These are phyloP conservation scores for Cavia aperea DNA, from an alignment of 2,113 vertebrate species.

Conservation along the genomic window DNA sequence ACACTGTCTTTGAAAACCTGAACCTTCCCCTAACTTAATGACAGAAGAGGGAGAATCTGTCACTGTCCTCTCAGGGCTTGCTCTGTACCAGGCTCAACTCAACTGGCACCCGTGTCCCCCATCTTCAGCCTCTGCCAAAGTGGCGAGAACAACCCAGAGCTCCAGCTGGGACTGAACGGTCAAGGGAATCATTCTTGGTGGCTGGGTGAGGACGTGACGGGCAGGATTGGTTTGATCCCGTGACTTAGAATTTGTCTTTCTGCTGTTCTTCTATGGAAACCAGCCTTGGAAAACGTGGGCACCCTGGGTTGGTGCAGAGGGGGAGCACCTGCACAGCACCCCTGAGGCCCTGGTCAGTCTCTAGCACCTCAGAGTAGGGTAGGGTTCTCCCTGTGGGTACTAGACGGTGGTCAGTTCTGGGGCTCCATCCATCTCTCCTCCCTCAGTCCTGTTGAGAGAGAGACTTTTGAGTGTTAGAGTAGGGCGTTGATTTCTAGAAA, in stretches of 20 bases:
- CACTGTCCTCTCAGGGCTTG: too few species aligned
- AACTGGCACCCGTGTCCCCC: accelerated
- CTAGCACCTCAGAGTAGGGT: neutral
- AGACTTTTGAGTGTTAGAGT: neutral
- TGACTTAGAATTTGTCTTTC: neutral
- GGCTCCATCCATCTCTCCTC: neutral
- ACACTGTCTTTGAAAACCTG: neutral
- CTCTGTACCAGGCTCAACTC: neutral
- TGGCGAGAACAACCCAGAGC: too few species aligned
- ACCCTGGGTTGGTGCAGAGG: neutral
- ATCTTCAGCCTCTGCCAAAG: neutral
- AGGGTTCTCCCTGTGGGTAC: neutral
- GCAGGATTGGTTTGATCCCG: neutral
- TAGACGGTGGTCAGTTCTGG: neutral
- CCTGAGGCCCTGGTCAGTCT: neutral
- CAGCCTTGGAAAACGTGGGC: neutral
- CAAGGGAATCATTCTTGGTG: neutral
- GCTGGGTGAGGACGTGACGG: neutral
- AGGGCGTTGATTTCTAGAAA: neutral
- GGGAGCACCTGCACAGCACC: neutral
- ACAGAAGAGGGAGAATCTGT: accelerated
- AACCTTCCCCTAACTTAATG: neutral
- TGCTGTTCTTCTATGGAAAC: neutral
- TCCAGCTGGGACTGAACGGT: neutral
- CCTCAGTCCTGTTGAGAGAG: neutral